Evolutionary conservation across 2,888 invertebrate species (phyloP).

Genomic region (Neoitamus cyanurus): DNA sequence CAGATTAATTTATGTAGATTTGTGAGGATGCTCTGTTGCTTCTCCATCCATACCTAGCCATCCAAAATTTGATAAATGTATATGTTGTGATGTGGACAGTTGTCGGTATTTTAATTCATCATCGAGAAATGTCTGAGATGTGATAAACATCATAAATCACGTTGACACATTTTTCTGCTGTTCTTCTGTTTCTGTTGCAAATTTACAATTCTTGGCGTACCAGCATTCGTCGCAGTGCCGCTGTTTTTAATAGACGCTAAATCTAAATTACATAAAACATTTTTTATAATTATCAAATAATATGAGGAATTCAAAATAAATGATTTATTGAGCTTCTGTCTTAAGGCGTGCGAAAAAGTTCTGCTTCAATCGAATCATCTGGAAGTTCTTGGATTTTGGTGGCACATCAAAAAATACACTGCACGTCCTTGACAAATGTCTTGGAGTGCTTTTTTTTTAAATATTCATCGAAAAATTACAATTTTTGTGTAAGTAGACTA

Average conservation of each 20-base stretch:
- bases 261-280: background rate
- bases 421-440: background rate
- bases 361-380: background rate
- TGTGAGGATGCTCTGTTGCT: background rate
- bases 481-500: conserved; percentile 6
- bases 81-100: background rate
- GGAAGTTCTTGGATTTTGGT: background rate
- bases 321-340: background rate
- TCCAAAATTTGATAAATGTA: background rate
- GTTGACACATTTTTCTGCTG: background rate
- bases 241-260: background rate
- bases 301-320: background rate
- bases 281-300: background rate
- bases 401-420: background rate
- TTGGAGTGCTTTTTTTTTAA: background rate
- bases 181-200: background rate
- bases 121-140: background rate
- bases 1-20: background rate
- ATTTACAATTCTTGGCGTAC: background rate
- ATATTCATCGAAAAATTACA: background rate
- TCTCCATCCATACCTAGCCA: background rate
- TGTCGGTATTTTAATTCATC: background rate
- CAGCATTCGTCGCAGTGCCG: background rate
- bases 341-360: background rate
- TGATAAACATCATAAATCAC: background rate